Percentiles rank a stretch among this genome's conserved stretches.
Evolutionary conservation across 2,888 invertebrate species (phyloP).

Genomic region (Macrosoma leucophasiata): DNA sequence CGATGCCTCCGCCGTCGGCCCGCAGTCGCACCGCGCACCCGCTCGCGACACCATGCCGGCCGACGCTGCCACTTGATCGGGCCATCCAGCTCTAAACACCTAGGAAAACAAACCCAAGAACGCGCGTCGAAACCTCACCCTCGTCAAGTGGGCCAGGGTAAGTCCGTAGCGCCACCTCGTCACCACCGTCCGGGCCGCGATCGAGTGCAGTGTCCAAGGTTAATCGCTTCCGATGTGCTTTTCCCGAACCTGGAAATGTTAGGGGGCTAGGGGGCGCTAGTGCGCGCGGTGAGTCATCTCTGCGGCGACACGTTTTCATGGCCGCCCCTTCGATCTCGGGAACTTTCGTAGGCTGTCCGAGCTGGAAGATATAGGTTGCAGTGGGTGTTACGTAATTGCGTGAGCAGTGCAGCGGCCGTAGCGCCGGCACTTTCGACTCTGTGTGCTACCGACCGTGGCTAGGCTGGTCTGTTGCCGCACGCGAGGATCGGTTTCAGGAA

Average conservation of each 20-base stretch:
- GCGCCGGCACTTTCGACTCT: slow-evolving; percentile 55
- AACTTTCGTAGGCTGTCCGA: slow-evolving; percentile 37
- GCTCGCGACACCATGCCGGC: slow-evolving; percentile 63
- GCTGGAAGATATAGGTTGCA: slow-evolving; percentile 55
- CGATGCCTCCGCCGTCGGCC: slow-evolving; percentile 47
- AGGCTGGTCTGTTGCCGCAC: slow-evolving; percentile 60
- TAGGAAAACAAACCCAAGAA: slow-evolving; percentile 42
- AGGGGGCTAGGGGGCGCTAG: slow-evolving; percentile 59
- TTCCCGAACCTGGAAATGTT: slow-evolving; percentile 40
- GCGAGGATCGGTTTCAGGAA: slow-evolving; percentile 66
- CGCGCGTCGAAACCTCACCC: slow-evolving; percentile 40
- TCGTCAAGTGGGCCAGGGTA: slow-evolving; percentile 52
- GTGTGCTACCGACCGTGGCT: slow-evolving; percentile 58
- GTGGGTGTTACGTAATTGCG: slow-evolving; percentile 65
- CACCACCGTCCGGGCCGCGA: slow-evolving; percentile 24
- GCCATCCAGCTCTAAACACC: slow-evolving; percentile 56
- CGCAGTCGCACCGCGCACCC: slow-evolving; percentile 67
- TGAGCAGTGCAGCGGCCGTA: slow-evolving; percentile 57
- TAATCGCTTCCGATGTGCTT: slow-evolving; percentile 41
- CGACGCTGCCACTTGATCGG: slow-evolving; percentile 61
- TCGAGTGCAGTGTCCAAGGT: slow-evolving; percentile 47
- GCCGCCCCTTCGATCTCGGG: slow-evolving; percentile 63
- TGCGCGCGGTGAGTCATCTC: slow-evolving; percentile 68
- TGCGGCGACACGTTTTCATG: slow-evolving; percentile 67
- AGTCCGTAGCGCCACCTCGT: slow-evolving; percentile 43